Conservation (phyloP, 92 coral and sea anemone genomes). For the Actinernus sp. region DNA sequence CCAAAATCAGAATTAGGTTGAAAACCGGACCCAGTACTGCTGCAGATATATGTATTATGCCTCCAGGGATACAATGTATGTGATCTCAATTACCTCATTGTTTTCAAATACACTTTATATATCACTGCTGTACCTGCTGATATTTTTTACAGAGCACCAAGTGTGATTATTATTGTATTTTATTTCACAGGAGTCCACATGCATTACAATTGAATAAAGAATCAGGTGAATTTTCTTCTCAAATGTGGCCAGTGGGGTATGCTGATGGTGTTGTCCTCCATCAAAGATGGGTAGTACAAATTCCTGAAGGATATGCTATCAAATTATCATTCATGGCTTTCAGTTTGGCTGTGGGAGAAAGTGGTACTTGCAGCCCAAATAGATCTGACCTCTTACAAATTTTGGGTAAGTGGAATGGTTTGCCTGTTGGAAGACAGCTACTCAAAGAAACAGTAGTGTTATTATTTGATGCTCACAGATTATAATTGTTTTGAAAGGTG, state of each 20-base stretch:
- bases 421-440: too few relatives aligned
- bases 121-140: too few relatives aligned
- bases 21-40: too few relatives aligned
- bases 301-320: background rate
- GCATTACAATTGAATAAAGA: too few relatives aligned
- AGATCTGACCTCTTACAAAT: background rate
- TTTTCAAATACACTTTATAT: too few relatives aligned
- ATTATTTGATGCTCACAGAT: too few relatives aligned
- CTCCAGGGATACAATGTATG: too few relatives aligned
- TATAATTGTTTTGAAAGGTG: too few relatives aligned
- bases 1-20: too few relatives aligned
- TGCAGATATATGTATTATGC: too few relatives aligned
- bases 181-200: background rate
- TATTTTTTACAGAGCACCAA: background rate
- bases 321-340: slow-evolving; percentile 1
- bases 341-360: background rate
- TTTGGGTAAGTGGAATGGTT: background rate
- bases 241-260: background rate
- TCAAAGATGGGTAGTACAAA: background rate
- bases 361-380: background rate
- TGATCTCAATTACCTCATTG: too few relatives aligned
- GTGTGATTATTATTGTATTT: background rate
- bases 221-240: background rate
- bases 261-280: background rate
- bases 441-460: too few relatives aligned